Evolutionary conservation across 2,113 vertebrate species (phyloP).

Genomic region (Shinisaurus crocodilurus): DNA sequence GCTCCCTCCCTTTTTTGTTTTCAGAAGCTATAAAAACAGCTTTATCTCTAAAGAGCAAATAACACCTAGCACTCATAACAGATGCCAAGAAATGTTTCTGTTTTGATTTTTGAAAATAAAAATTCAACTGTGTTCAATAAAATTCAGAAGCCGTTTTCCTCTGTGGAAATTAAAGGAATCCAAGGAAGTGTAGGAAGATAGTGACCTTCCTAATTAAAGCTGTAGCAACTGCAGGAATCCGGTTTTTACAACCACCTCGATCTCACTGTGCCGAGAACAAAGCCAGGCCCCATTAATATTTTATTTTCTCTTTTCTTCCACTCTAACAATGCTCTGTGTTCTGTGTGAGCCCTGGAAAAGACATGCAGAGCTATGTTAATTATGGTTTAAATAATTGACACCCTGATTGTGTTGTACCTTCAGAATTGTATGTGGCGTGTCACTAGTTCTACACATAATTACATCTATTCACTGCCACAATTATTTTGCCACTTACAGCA

Average conservation of each 20-base stretch:
- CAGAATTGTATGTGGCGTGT: constrained; percentile 68
- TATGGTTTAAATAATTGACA: constrained; percentile 86
- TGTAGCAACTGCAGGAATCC: constrained; percentile 86
- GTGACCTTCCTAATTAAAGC: constrained; percentile 93
- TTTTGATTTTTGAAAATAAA: constrained; percentile 87
- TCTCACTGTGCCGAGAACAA: constrained; percentile 89
- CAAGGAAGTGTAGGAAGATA: constrained; percentile 86
- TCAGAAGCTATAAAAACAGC: constrained; percentile 79
- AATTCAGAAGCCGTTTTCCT: constrained; percentile 86
- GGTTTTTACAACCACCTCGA: constrained; percentile 83
- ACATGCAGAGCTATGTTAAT: constrained; percentile 88
- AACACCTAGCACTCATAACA: constrained; percentile 86
- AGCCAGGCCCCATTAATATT: constrained; percentile 94
- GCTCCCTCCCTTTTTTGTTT: constrained; percentile 74
- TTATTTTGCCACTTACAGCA: constrained; percentile 58
- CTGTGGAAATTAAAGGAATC: constrained; percentile 92
- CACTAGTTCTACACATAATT: constrained; percentile 71
- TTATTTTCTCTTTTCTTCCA: constrained; percentile 92
- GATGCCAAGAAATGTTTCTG: constrained; percentile 86
- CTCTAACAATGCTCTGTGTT: constrained; percentile 89
- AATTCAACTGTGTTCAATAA: constrained; percentile 88
- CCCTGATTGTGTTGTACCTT: constrained; percentile 75
- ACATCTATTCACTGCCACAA: constrained; percentile 65
- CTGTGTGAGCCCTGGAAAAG: constrained; percentile 79
- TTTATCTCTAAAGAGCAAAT: constrained; percentile 89